These are phyloP conservation scores for Amphipyra tragopoginis DNA, from an alignment of 2,888 invertebrate genomes.

Conservation along the genomic window DNA sequence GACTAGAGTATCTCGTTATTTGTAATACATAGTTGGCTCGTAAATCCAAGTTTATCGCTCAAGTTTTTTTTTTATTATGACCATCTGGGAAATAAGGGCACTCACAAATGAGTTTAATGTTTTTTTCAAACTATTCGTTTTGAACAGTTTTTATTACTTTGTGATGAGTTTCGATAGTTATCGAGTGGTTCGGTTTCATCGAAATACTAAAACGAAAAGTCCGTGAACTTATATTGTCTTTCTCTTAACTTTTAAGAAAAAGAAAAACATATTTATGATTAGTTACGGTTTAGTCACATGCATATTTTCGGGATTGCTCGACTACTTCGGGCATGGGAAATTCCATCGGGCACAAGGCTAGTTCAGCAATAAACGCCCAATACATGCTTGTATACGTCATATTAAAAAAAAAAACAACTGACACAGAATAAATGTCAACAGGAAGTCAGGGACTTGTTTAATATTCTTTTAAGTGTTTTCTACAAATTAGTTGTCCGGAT, in stretches of 20 bases:
- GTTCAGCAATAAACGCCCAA: no score
- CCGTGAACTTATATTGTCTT: neutral
- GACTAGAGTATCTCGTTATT: constrained; percentile 25
- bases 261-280: no score
- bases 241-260: neutral
- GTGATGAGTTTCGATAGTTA: constrained; percentile 31
- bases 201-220: neutral
- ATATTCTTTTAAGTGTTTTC: no score
- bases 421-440: no score
- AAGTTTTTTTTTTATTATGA: constrained; percentile 57
- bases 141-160: constrained; percentile 34
- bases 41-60: constrained; percentile 58
- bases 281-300: no score
- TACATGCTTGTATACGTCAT: no score
- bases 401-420: no score
- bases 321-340: no score
- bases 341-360: no score
- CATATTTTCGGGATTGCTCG: no score
- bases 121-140: constrained; percentile 35
- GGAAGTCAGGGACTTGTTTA: no score
- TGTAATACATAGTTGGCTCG: constrained; percentile 50
- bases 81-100: constrained; percentile 45
- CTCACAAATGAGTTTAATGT: constrained; percentile 47
- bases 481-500: no score
- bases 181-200: neutral